Conservation (phyloP, 2,797 vertebrate species). For the Sorex maritimensis region DNA sequence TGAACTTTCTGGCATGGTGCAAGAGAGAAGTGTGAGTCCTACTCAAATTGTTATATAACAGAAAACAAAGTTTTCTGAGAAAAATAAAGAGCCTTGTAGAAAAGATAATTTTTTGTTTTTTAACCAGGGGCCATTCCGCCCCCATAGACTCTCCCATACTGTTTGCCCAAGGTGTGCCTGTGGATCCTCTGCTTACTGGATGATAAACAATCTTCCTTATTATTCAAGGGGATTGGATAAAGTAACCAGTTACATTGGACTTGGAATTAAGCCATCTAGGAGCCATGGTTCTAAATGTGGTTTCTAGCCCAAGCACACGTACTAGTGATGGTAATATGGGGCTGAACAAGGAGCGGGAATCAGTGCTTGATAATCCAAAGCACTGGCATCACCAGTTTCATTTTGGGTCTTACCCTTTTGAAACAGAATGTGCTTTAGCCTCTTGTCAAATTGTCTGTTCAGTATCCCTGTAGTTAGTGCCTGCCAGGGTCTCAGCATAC, state of each 20-base stretch:
- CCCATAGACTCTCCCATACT: background rate
- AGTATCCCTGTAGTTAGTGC: slow-evolving; percentile 4
- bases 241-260: slow-evolving; percentile 79
- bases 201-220: slow-evolving; percentile 52
- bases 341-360: background rate
- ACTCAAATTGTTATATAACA: slow-evolving; percentile 71
- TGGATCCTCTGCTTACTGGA: slow-evolving; percentile 60
- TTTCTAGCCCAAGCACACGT: slow-evolving; percentile 45
- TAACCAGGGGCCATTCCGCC: background rate
- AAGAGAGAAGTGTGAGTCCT: slow-evolving; percentile 82
- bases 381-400: background rate
- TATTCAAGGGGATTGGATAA: slow-evolving; percentile 65
- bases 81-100: slow-evolving; percentile 65
- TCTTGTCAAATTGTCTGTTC: slow-evolving; percentile 58
- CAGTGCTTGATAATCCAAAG: slow-evolving; percentile 36
- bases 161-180: slow-evolving; percentile 25
- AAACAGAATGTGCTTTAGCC: slow-evolving; percentile 58
- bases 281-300: slow-evolving; percentile 74
- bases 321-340: slow-evolving; percentile 37
- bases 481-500: slow-evolving; percentile 47
- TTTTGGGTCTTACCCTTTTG: slow-evolving; percentile 50
- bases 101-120: slow-evolving; percentile 43
- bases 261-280: slow-evolving; percentile 69
- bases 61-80: slow-evolving; percentile 83
- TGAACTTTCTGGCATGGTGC: slow-evolving; percentile 69